A percentile compares a stretch with the other conserved stretches of the same genome.
phyloP scores from a whole-genome alignment of 2,888 invertebrate genomes.

The Oscheius sp. region DNA sequence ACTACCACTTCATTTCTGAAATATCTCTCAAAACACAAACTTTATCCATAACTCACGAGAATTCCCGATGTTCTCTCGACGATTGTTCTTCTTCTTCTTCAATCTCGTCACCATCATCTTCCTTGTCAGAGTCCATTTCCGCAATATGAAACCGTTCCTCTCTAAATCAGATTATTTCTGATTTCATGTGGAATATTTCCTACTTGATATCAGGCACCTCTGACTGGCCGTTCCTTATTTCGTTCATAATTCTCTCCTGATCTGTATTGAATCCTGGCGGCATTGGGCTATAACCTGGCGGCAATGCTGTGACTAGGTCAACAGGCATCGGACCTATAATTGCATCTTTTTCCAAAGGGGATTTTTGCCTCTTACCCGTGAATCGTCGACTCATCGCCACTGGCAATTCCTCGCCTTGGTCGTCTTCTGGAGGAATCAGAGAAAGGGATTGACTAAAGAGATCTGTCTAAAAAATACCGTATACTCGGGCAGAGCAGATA shows the following conservation, averaged over 20 bases:
- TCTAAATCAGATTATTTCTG: not conserved
- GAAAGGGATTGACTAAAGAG: constrained; percentile 6
- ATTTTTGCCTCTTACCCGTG: constrained; percentile 1
- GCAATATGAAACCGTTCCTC: constrained; percentile 22
- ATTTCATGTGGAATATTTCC: not conserved
- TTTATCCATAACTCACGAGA: not conserved
- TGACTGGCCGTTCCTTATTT: too few relatives aligned
- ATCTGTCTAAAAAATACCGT: not conserved
- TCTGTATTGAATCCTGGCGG: constrained; percentile 16
- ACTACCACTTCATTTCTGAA: not conserved
- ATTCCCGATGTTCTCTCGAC: not conserved
- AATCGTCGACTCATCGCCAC: constrained; percentile 21
- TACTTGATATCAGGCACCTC: not conserved
- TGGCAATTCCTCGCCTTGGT: constrained; percentile 5
- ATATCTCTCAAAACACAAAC: not conserved
- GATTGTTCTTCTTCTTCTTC: not conserved
- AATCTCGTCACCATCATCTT: not conserved
- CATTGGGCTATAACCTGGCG: constrained; percentile 25
- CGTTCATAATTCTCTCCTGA: not conserved
- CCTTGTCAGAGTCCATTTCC: constrained; percentile 5
- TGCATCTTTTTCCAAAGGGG: not conserved
- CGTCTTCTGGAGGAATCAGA: not conserved
- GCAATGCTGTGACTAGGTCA: constrained; percentile 17
- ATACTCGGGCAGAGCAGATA: not conserved
- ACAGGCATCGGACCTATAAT: not conserved